Conservation (phyloP, 2,113 vertebrate species). For the Ornithorhynchus anatinus region DNA sequence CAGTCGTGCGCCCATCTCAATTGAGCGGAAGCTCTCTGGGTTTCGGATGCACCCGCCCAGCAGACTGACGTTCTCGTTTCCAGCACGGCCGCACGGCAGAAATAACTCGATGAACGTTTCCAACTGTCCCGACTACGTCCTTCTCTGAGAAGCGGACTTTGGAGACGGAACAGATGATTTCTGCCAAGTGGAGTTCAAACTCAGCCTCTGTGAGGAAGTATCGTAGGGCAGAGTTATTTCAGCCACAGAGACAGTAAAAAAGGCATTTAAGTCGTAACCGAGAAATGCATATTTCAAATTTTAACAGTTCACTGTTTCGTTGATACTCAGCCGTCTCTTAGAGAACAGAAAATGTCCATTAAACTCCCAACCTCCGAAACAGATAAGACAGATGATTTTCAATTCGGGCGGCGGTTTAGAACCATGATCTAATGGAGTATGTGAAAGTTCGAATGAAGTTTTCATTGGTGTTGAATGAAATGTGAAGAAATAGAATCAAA, state of each 20-base stretch:
- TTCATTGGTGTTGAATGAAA: conserved; percentile 35
- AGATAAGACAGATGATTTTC: background rate
- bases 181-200: background rate
- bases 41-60: conserved; percentile 43
- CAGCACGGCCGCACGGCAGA: conserved; percentile 16
- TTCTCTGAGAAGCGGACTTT: background rate
- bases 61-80: conserved; percentile 47
- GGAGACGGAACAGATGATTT: background rate
- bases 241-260: background rate
- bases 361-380: background rate
- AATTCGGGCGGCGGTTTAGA: background rate
- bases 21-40: conserved; percentile 49
- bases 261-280: background rate
- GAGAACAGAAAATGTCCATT: background rate
- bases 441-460: conserved; percentile 21
- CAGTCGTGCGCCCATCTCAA: conserved; percentile 52
- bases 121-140: conserved; percentile 6
- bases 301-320: background rate
- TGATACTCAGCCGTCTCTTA: background rate
- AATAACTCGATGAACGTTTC: conserved; percentile 44
- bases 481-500: conserved; percentile 26
- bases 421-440: background rate
- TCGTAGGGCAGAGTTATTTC: background rate
- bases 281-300: background rate
- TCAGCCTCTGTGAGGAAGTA: background rate